A percentile compares a stretch with the other conserved stretches of the same genome.
phyloP scores from a whole-genome alignment of 2,797 vertebrate species.

The Lateolabrax maculatus region DNA sequence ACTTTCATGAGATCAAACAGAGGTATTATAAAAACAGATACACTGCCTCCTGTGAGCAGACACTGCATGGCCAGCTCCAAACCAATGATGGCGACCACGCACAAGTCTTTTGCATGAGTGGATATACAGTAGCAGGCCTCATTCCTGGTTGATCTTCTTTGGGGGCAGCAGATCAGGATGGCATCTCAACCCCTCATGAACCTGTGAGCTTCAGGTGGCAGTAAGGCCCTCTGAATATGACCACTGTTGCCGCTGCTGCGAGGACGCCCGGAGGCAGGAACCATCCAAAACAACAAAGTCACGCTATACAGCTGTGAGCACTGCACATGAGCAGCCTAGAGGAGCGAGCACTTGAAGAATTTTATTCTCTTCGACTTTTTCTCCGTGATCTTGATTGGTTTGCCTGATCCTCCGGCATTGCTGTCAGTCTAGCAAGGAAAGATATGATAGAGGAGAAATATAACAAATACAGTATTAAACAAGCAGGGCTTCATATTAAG shows the following conservation, averaged over 20 bases:
- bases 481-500: not conserved
- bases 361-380: slow-evolving; percentile 96
- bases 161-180: slow-evolving; percentile 46
- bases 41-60: slow-evolving; percentile 44
- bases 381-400: slow-evolving; percentile 96
- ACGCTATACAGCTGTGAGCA: slow-evolving; percentile 13
- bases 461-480: slow-evolving; percentile 19
- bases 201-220: slow-evolving; percentile 54
- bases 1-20: slow-evolving; percentile 47
- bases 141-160: slow-evolving; percentile 49
- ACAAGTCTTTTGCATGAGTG: slow-evolving; percentile 57
- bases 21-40: slow-evolving; percentile 55
- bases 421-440: slow-evolving; percentile 89
- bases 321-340: slow-evolving; percentile 79
- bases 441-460: slow-evolving; percentile 15
- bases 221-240: slow-evolving; percentile 48
- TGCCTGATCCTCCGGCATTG: slow-evolving; percentile 89
- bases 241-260: slow-evolving; percentile 36
- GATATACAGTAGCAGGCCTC: slow-evolving; percentile 51
- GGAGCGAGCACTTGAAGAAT: slow-evolving; percentile 95
- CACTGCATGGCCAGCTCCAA: slow-evolving; percentile 55
- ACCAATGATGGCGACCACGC: slow-evolving; percentile 42
- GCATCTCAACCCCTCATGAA: slow-evolving; percentile 43
- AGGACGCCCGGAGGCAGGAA: slow-evolving; percentile 36
- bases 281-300: slow-evolving; percentile 57